Evolutionary conservation across 2,113 vertebrate genomes (phyloP), one percentile per base, ranked within the genome.

Genomic region (Labeo rohita): DNA sequence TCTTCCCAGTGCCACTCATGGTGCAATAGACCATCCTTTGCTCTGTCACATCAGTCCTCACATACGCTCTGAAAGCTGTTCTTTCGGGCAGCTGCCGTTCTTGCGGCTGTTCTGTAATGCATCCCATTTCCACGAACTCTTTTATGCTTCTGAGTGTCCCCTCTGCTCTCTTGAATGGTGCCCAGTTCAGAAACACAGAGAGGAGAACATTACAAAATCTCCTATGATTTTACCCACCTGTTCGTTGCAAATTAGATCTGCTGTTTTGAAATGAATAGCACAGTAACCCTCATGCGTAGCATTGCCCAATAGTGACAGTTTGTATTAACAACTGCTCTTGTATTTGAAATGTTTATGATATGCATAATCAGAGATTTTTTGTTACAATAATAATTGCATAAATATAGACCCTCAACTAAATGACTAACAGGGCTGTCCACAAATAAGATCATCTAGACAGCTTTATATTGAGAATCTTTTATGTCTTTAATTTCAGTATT

Each of bases 81-180:
- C 52, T 59, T 18, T 36, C 4, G 1, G 63, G 65, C 88, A 87
- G 88, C 88, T 87, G 88, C 86, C n/a, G 56, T 49, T 52, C 70
- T 16, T 80, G 81, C 85, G 88, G 88, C 83, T 89, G 85, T 87
- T 87, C 83, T 66, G 68, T 70, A 68, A 80, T 59, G 77, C 61
- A 72, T 72, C 59, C 45, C 61, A 16, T 83, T 89, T 89, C 88
- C 79, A 89, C 36, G 47, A 89, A 85, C 45, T 86, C 54, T 50
- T 77, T 85, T 56, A 68, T 36, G 6, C 39, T 77, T 68, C 76
- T 50, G 70, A 59, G 85, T 83, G 72, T 21, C 78, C 73, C 83
- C 63, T 85, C 83, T 75, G 70, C 70, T 85, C 80, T 85, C 56
- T 76, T 85, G 85, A 89, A 87, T 83, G 80, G 66, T 54, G 84